Percentiles rank a stretch among this genome's conserved stretches.
Conservation (phyloP, 2,113 vertebrate species). For the Corythaeola cristata region DNA sequence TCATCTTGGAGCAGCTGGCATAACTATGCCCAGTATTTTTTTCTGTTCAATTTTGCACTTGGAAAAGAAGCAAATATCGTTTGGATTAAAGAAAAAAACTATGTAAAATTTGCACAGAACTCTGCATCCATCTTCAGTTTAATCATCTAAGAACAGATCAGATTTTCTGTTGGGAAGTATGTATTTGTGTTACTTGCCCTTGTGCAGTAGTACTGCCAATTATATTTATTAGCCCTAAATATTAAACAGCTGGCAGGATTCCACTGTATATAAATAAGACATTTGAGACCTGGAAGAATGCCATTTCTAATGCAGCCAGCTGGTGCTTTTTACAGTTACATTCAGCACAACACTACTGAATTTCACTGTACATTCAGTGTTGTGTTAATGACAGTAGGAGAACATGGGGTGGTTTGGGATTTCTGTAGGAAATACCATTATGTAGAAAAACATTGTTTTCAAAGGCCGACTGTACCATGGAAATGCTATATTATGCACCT, state of each 20-base stretch:
- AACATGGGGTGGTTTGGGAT: conserved; percentile 22
- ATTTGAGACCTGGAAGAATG: conserved; percentile 79
- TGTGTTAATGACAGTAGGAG: conserved; percentile 69
- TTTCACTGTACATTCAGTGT: conserved; percentile 56
- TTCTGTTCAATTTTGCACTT: background rate
- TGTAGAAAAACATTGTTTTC: conserved; percentile 36
- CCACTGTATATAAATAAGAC: conserved; percentile 83
- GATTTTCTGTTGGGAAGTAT: conserved; percentile 51
- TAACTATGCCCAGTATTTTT: background rate
- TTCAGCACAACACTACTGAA: conserved; percentile 57
- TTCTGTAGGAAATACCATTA: conserved; percentile 60
- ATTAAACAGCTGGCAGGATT: conserved; percentile 85
- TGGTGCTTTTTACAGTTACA: conserved; percentile 78
- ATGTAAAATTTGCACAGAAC: background rate
- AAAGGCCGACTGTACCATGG: conserved; percentile 14
- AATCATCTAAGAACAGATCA: conserved; percentile 43
- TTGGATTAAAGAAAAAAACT: background rate
- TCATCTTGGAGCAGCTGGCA: background rate
- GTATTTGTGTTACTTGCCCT: conserved; percentile 71
- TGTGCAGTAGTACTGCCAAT: conserved; percentile 76
- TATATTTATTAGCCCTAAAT: conserved; percentile 85
- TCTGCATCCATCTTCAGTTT: conserved; percentile 8
- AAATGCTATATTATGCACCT: conserved; percentile 55
- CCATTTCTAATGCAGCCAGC: conserved; percentile 77
- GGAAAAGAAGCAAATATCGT: background rate